phyloP scores from a whole-genome alignment of 1,140 invertebrate genomes.

The Nautilus pompilius region DNA sequence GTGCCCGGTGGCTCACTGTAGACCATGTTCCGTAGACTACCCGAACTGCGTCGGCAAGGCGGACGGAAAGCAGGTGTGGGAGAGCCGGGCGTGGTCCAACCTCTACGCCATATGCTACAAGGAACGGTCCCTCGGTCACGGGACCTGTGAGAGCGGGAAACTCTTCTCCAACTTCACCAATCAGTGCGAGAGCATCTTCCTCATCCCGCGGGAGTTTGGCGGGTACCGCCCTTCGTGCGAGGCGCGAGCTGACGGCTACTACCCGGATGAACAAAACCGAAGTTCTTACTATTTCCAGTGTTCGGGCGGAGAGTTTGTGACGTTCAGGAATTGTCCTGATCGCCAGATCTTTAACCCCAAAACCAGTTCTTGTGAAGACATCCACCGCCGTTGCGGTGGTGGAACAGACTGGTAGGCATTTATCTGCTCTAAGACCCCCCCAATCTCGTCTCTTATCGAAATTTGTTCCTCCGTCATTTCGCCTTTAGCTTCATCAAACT shows the following conservation, averaged over 20 bases:
- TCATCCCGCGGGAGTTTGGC: conserved; percentile 19
- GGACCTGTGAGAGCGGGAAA: conserved; percentile 14
- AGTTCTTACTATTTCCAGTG: conserved; percentile 21
- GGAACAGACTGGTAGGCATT: too few species aligned
- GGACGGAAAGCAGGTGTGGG: conserved; percentile 28
- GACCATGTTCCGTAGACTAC: conserved; percentile 24
- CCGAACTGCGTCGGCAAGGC: conserved; percentile 20
- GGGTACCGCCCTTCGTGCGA: conserved; percentile 19
- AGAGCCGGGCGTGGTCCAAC: conserved; percentile 25
- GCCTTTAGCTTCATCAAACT: too few species aligned
- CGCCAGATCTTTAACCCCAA: conserved; percentile 15
- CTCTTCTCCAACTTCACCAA: conserved; percentile 21
- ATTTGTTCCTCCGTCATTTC: too few species aligned
- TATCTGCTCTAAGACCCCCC: too few species aligned
- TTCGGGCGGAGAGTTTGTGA: conserved; percentile 13
- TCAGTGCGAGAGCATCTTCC: conserved; percentile 20
- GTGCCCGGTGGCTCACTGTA: conserved; percentile 32
- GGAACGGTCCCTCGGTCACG: conserved; percentile 25
- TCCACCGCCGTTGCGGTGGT: too few species aligned
- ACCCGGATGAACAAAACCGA: conserved; percentile 20
- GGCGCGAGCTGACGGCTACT: conserved; percentile 15
- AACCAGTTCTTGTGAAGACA: conserved; percentile 11
- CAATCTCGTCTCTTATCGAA: too few species aligned
- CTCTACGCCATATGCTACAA: conserved; percentile 29
- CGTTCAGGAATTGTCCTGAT: conserved; percentile 14